Evolutionary conservation across 2,888 invertebrate genomes (phyloP), one percentile per base, ranked within the genome.

Genomic region (Ypsolopha sequella): DNA sequence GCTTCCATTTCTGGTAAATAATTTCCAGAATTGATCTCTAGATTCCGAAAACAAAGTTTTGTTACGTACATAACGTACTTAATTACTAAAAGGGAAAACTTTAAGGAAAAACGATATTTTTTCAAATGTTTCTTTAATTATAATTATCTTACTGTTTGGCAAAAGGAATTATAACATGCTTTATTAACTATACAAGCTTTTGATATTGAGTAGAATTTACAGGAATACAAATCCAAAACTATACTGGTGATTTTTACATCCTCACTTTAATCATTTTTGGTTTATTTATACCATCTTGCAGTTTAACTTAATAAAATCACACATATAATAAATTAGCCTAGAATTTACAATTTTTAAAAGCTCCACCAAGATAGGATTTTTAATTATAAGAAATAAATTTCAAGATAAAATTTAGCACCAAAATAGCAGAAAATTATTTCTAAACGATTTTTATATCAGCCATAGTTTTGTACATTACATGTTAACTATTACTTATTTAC

Each of bases 211-310:
- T 11, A 50, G 68, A 65, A 61, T 69, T 66, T 64, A 62, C 60
- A 59, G 52, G 24, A 11, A 43, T 43, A 53, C 58, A 65, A 63
- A 65, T 4, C 4, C 24, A 24, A 24, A 24, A 24, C 24, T 24
- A 24, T 24, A 24, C 24, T 24, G 24, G 24, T 24, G 24, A 24
- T 56, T 59, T 57, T 64, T 65, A 66, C 52, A 60, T 43, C 7
- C 14, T 45, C 33, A 62, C 66, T 65, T 71, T 80, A 84, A 85
- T 82, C 82, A 35, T 84, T 84, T 85, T 85, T 82, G 84, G 84
- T 80, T 78, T 80, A 79, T 56, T 55, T 4, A 44, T 53, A 54
- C 41, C 41, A 51, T 60, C 24, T 24, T 24, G 24, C 4, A 3
- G 24, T 24, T 24, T 24, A 59, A 62, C 58, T 60, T 55, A 60